Evolutionary conservation across 2,888 invertebrate species (phyloP), one percentile per base, ranked within the genome.

Genomic region (Frankliniella intonsa): DNA sequence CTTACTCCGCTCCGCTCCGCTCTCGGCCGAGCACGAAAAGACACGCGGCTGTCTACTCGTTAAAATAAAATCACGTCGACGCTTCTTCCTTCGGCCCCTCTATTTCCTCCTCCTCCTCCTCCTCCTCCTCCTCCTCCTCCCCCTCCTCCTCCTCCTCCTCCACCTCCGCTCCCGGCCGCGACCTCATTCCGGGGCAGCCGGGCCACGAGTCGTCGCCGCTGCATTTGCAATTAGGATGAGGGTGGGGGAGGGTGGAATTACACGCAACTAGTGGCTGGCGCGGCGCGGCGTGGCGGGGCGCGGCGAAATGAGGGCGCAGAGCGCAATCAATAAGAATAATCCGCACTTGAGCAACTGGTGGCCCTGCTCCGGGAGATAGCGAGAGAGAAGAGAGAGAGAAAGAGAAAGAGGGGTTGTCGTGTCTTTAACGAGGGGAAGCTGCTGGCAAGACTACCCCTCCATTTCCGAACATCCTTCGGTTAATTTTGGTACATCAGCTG

Each of bases 341-440:
- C 69, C 69, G n/a, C 65, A 7, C 55, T 38, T 11, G 69, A 76
- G 69, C 69, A 76, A 76, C 69, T 76, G 69, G 69, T 76, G 69
- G 55, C 19, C 25, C 22, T 25, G 69, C 69, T 69, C 11, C n/a
- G 22, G 3, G 69, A 69, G n/a, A 22, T 19, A 69, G 69, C 19
- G 8, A 22, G 55, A 55, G 55, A 55, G 14, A 5, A 12, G 14
- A 55, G 55, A 55, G 55, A 55, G 14, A 12, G 55, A 69, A 3
- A 69, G 55, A 55, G 55, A 55, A 19, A 14, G 55, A 55, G 55
- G 19, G 19, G 55, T 38, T 38, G 38, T 5, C 38, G 5, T 38
- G 38, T 38, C 38, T 38, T 38, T 38, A 38, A 38, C 38, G 38
- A 38, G 38, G 38, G 38, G 38, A 38, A 38, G 38, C 3, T 38